Conservation (phyloP, 2,113 vertebrate genomes). For the Calyptommatus sinebrachiatus region DNA sequence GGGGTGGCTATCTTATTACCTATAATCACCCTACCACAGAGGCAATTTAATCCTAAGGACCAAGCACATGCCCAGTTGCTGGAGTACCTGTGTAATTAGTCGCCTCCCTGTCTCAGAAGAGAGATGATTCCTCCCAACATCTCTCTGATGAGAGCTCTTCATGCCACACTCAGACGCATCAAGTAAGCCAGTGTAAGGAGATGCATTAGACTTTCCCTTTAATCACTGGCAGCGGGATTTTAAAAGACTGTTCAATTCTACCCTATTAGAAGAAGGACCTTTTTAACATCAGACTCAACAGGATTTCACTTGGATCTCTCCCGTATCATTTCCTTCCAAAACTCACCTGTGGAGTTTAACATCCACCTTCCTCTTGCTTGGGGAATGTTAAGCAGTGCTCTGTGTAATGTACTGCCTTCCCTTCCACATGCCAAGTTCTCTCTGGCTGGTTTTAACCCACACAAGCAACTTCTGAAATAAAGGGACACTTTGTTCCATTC, state of each 20-base stretch:
- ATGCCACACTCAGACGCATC: constrained; percentile 1
- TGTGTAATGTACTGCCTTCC: neutral
- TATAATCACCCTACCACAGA: neutral
- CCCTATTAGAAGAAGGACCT: no score
- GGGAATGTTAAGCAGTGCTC: no score
- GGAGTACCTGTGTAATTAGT: neutral
- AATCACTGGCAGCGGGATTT: constrained; percentile 17
- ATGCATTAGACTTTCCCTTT: constrained; percentile 37
- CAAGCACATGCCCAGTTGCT: constrained; percentile 28
- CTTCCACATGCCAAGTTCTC: neutral
- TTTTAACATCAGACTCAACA: neutral
- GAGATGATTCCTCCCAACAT: neutral
- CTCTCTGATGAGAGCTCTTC: no score
- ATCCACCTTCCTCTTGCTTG: neutral
- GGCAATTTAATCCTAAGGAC: constrained; percentile 4
- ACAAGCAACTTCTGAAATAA: neutral
- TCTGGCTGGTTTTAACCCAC: neutral
- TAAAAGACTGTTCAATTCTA: neutral
- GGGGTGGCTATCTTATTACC: neutral
- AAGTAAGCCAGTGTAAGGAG: constrained; percentile 26
- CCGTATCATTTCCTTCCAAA: no score
- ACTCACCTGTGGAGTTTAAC: neutral
- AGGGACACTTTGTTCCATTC: neutral
- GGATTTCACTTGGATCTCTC: no score
- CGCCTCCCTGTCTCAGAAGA: neutral